Base-by-base conservation (phyloP, 2,797 vertebrate species). In the Setipinna tenuifilis region DNA sequence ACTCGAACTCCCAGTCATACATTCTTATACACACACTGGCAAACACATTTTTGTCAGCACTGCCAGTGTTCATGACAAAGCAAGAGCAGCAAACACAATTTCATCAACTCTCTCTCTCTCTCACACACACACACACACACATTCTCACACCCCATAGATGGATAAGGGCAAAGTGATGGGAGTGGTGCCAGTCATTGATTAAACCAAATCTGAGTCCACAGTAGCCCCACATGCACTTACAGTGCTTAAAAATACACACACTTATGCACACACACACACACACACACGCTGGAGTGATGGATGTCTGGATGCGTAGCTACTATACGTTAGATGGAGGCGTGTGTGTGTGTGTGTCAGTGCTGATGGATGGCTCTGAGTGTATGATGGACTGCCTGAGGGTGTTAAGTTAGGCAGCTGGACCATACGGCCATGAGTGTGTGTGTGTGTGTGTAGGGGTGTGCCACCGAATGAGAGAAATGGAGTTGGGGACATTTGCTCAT, bases 351-450 rank as follows among this genome's bases (percentile, higher is more conserved):
- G 50, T 54, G 50, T 54, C 21, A 68, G 82, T 31, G 58, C 82
- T 90, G 90, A 91, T 87, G 85, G 89, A 90, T 90, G 86, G 85
- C 80, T 87, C 48, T 41, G 35, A 41, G 61, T 87, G 82, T 86
- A 82, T 83, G 57, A 50, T 21, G n/a, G 81, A 85, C 75, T 84
- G 84, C 84, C 87, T 88, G 68, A 62, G 59, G 57, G 57, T 59
- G 19, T 59, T 19, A 19, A 59, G 19, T 21, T 21, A 21, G 58
- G 58, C 58, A 21, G 58, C 58, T 21, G 58, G 21, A 62, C n/a
- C 50, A 14, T 54, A 7, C 2, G 7, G 3, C 0, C 50, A 7
- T 54, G 50, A 9, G 50, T 54, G 50, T 14, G 50, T 54, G 50
- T 14, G 50, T 54, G 50, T 14, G 50, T 54, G 50, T 7, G 50